Base-by-base conservation (phyloP, 2,113 vertebrate species). In the Microtus oregoni region DNA sequence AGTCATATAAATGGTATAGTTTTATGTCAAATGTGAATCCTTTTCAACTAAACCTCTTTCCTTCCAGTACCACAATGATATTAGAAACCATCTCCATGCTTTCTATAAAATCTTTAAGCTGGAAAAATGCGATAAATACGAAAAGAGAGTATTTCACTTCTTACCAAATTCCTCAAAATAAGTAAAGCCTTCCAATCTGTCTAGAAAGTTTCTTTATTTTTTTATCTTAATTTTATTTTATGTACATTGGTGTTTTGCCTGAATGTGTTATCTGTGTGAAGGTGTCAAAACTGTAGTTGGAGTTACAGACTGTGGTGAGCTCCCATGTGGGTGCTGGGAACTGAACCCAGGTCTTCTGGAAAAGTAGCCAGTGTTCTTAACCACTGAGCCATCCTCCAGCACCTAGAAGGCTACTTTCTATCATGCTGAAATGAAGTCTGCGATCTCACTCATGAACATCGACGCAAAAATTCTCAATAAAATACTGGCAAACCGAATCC, bases 401-500 rank as follows among this genome's bases (percentile, higher is more conserved):
- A 17, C 68, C 68, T 77, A 35, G 35, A 72, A 72, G 68, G 32
- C 30, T 73, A 35, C 55, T 86, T 88, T 58, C 35, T 28, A 70
- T 35, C 91, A 65, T 24, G 82, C 19, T 96, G n/a, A 95, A 91
- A 89, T 47, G 20, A 58, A 89, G 26, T 90, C 26, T 79, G n/a
- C n/a, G n/a, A n/a, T n/a, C n/a, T n/a, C n/a, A n/a, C n/a, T n/a
- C n/a, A n/a, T n/a, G n/a, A n/a, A n/a, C n/a, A n/a, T n/a, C n/a
- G n/a, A n/a, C n/a, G n/a, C n/a, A n/a, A n/a, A n/a, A n/a, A n/a
- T n/a, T n/a, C n/a, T n/a, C n/a, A n/a, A n/a, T n/a, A n/a, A n/a
- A n/a, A n/a, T n/a, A n/a, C n/a, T n/a, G n/a, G n/a, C n/a, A n/a
- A n/a, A n/a, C n/a, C n/a, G n/a, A n/a, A n/a, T n/a, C n/a, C n/a